Evolutionary conservation across 1,140 invertebrate species (phyloP).

Genomic region (Saccostrea cuccullata): DNA sequence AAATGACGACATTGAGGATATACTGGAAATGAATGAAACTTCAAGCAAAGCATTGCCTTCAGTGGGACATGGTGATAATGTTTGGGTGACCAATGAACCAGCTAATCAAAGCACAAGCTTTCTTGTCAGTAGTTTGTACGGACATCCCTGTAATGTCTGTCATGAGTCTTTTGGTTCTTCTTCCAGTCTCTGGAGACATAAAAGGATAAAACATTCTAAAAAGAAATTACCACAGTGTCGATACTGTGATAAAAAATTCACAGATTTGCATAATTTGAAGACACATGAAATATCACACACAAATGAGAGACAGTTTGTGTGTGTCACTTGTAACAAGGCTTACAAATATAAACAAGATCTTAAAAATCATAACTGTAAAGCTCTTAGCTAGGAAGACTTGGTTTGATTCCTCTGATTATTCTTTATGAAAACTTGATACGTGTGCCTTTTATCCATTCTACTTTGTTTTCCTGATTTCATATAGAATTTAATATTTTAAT

Average conservation of each 20-base stretch:
- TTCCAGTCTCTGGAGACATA: conserved; percentile 25
- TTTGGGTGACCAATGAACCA: neutral
- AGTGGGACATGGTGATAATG: neutral
- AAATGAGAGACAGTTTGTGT: conserved; percentile 37
- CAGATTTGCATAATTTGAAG: conserved; percentile 22
- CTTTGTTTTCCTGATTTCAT: neutral
- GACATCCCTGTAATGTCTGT: neutral
- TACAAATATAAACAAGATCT: conserved; percentile 54
- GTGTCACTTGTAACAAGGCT: conserved; percentile 42
- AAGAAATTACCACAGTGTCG: conserved; percentile 24
- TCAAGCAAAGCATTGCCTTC: neutral
- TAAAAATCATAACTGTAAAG: conserved; percentile 43
- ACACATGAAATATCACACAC: conserved; percentile 47
- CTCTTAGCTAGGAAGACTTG: neutral
- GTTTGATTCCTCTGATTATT: too few species aligned
- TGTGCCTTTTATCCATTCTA: neutral
- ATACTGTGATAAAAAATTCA: conserved; percentile 19
- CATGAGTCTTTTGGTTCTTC: conserved; percentile 28
- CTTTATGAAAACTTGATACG: neutral
- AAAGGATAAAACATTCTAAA: conserved; percentile 23
- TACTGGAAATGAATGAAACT: neutral
- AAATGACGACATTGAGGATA: neutral
- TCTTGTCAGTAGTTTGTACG: neutral
- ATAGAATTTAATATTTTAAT: neutral
- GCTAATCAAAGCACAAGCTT: neutral